Evolutionary conservation across 2,888 invertebrate genomes (phyloP).

Genomic region (Eurytoma californica): DNA sequence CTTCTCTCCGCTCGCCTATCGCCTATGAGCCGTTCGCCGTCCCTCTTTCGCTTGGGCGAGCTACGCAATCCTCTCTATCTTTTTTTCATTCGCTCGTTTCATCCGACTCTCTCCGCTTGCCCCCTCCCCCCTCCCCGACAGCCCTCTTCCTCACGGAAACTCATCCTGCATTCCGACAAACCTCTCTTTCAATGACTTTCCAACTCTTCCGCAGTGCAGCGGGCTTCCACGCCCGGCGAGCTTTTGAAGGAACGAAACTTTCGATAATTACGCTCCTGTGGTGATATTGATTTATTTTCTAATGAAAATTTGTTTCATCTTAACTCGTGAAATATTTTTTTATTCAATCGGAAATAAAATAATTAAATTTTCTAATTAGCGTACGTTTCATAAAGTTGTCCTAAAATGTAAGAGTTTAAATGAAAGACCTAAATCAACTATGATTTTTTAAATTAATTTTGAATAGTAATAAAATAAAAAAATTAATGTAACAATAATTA

Average conservation of each 20-base stretch:
- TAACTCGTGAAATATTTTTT: background rate
- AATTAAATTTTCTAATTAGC: no score
- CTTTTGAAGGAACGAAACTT: constrained; percentile 14
- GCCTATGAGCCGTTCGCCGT: constrained; percentile 23
- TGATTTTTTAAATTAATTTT: no score
- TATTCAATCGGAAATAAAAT: no score
- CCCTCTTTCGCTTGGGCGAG: constrained; percentile 15
- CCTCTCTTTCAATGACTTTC: constrained; percentile 56
- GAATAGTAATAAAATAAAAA: no score
- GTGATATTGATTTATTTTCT: no score
- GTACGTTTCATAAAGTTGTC: no score
- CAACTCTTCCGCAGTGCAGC: constrained; percentile 41
- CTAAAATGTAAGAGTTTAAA: no score
- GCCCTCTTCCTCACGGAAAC: constrained; percentile 45
- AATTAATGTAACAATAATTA: no score
- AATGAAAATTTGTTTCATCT: background rate
- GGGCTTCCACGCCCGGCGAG: background rate
- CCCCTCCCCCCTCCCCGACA: background rate
- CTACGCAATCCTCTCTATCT: constrained; percentile 54
- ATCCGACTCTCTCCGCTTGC: constrained; percentile 25
- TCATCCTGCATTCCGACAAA: constrained; percentile 60
- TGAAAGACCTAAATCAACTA: no score
- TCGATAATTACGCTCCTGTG: constrained; percentile 31
- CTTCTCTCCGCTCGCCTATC: constrained; percentile 34
- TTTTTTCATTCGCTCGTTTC: constrained; percentile 57